Base-by-base conservation (phyloP, 2,113 vertebrate genomes). In the Psephotus haematonotus region DNA sequence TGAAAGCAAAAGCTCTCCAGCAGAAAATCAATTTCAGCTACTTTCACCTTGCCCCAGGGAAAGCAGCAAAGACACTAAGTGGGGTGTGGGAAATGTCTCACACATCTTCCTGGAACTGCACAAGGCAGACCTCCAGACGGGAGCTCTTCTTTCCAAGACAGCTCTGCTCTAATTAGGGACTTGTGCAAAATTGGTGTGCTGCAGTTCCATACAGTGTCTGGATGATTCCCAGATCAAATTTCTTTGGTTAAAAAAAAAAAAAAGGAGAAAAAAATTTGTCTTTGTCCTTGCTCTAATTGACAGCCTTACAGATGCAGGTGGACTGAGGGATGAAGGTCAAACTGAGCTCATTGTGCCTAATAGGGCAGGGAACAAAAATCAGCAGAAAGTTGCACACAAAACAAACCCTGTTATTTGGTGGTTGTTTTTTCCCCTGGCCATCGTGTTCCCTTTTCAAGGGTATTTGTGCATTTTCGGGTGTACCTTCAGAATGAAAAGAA, bases 11-110 rank as follows among this genome's bases (percentile, higher is more conserved):
- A 92, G 86, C 92, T 96, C 57, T 94, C 83, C 93, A 96, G 86
- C 86, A 96, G 93, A 95, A 97, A 96, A 97, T 96, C 96, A 96
- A 97, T 96, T 97, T 96, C 96, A 96, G 90, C 92, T 95, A 39
- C 93, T 96, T 92, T 95, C 92, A 89, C 92, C 88, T 96, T 87
- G 95, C 95, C 95, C 95, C 92, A 93, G 96, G 96, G 96, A 96
- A 91, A 95, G 92, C 93, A 94, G 70, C 65, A 93, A 77, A 94
- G 83, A 79, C 72, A 84, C 86, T 75, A 65, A 92, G 95, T 62
- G 72, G 72, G 65, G 77, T 94, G 77, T 95, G 95, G 96, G 93
- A 92, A 94, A 91, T 43, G 77, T 70, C 95, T 96, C 77, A 49
- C 82, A 59, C 88, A 75, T 91, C 88, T 95, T 97, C 65, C 88